phyloP scores from a whole-genome alignment of 2,888 invertebrate species.

The Synanthedon vespiformis region DNA sequence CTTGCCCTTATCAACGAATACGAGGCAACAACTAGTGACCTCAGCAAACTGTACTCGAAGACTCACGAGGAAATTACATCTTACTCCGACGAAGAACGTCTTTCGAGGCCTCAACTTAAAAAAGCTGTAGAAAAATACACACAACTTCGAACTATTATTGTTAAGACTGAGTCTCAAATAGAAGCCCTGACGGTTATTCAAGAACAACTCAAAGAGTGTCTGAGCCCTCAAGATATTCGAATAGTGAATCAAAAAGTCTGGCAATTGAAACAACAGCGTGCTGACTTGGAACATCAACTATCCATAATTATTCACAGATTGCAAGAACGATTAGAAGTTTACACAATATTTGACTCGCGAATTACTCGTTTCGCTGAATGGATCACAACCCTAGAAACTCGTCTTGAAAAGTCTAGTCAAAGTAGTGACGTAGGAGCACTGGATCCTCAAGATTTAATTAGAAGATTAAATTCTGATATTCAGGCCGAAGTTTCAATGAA shows the following conservation, averaged over 20 bases:
- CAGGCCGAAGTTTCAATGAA: conserved; percentile 81
- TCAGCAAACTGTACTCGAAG: conserved; percentile 74
- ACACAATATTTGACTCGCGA: conserved; percentile 77
- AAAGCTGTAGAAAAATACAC: conserved; percentile 74
- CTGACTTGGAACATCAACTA: conserved; percentile 84
- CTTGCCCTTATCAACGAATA: conserved; percentile 73
- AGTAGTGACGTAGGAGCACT: conserved; percentile 60
- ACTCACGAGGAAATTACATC: conserved; percentile 73
- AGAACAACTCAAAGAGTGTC: conserved; percentile 86
- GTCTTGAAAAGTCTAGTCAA: conserved; percentile 71
- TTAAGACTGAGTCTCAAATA: conserved; percentile 71
- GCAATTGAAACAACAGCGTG: conserved; percentile 83
- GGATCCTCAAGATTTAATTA: conserved; percentile 80
- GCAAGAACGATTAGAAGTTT: conserved; percentile 79
- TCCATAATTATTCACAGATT: conserved; percentile 77
- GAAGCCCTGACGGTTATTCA: conserved; percentile 80
- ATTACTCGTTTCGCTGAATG: conserved; percentile 76
- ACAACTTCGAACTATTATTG: conserved; percentile 70
- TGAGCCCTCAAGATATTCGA: conserved; percentile 87
- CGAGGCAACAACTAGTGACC: conserved; percentile 70
- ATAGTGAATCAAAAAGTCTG: conserved; percentile 82
- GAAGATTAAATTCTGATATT: conserved; percentile 79
- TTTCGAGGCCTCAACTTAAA: conserved; percentile 73
- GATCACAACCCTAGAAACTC: conserved; percentile 76
- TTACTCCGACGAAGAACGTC: conserved; percentile 66